Conservation (phyloP, 2,888 invertebrate species). For the Camponotus fellah region DNA sequence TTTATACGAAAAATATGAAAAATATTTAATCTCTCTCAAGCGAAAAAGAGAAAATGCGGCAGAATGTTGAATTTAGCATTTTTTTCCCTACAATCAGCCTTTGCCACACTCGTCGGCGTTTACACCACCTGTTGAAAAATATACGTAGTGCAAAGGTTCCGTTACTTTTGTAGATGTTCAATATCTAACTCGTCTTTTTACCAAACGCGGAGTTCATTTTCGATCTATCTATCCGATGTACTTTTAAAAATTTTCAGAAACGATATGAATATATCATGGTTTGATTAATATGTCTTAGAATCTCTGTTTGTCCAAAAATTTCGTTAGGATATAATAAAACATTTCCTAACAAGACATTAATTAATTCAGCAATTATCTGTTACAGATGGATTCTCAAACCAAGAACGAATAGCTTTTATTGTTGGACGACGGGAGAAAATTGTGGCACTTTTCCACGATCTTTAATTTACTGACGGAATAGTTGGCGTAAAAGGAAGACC, state of each 20-base stretch:
- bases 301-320: constrained; percentile 6
- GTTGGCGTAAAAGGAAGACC: not conserved
- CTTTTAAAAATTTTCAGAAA: not conserved
- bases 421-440: not conserved
- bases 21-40: not conserved
- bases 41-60: no score
- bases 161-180: constrained; percentile 5
- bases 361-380: not conserved
- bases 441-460: not conserved
- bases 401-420: not conserved
- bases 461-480: not conserved
- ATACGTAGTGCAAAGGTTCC: constrained; percentile 27
- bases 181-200: constrained; percentile 16
- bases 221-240: not conserved
- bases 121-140: constrained; percentile 51
- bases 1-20: not conserved
- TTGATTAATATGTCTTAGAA: not conserved
- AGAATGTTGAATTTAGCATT: not conserved
- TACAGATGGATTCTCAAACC: not conserved
- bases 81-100: constrained; percentile 5
- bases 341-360: not conserved
- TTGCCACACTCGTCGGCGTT: not conserved
- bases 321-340: not conserved
- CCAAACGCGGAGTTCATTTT: constrained; percentile 6
- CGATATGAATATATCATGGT: not conserved